A percentile compares a stretch with the other conserved stretches of the same genome.
These are phyloP conservation scores for Carettochelys insculpta DNA, from an alignment of 2,113 vertebrate species.

Conservation along the genomic window DNA sequence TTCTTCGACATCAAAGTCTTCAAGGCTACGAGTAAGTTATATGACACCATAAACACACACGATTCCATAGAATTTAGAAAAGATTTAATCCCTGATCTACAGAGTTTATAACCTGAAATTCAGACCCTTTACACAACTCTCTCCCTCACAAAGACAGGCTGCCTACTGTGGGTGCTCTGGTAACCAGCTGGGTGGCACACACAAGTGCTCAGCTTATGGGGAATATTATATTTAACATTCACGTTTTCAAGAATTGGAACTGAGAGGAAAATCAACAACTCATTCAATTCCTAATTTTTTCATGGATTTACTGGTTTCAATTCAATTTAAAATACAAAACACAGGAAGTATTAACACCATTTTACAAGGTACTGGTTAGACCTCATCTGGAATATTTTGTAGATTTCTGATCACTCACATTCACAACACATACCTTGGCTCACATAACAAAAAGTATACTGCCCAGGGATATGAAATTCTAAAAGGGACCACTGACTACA, in stretches of 20 bases:
- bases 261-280: background rate
- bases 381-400: too few relatives aligned
- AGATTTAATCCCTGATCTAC: background rate
- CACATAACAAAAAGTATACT: too few relatives aligned
- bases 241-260: background rate
- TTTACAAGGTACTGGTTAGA: too few relatives aligned
- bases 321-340: background rate
- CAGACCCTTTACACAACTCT: background rate
- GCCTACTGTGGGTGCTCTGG: too few relatives aligned
- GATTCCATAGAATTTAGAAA: background rate
- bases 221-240: slow-evolving; percentile 15
- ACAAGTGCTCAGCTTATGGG: too few relatives aligned
- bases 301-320: background rate
- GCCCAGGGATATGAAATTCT: too few relatives aligned
- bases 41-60: background rate
- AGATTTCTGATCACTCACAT: too few relatives aligned
- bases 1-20: slow-evolving; percentile 95
- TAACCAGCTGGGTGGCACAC: too few relatives aligned
- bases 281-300: background rate
- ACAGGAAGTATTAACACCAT: background rate
- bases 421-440: too few relatives aligned
- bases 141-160: too few relatives aligned
- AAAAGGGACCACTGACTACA: too few relatives aligned
- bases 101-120: background rate
- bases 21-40: slow-evolving; percentile 79